Evolutionary conservation across 2,888 invertebrate genomes (phyloP).

Genomic region (Ophraella communa): DNA sequence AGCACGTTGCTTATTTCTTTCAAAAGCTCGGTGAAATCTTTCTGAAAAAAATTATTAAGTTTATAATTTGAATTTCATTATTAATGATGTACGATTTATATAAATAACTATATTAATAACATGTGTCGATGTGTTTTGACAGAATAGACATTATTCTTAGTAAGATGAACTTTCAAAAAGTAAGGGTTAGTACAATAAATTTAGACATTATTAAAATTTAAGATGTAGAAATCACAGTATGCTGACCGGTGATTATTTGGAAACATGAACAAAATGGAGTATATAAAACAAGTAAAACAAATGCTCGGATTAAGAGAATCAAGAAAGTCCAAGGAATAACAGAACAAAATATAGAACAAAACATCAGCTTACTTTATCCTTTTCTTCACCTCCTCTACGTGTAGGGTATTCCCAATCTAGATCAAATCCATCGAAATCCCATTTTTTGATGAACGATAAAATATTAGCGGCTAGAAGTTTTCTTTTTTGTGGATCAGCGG

Average conservation of each 20-base stretch:
- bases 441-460: constrained; percentile 50
- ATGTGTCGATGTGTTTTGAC: too few relatives aligned
- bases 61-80: too few relatives aligned
- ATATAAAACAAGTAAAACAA: too few relatives aligned
- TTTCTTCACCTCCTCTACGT: constrained; percentile 37
- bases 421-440: constrained; percentile 81
- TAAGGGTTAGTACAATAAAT: too few relatives aligned
- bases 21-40: constrained; percentile 46
- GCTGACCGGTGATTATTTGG: too few relatives aligned
- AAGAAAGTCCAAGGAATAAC: not conserved
- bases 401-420: constrained; percentile 89
- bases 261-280: too few relatives aligned
- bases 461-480: constrained; percentile 23
- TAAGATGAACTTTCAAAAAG: too few relatives aligned
- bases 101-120: too few relatives aligned
- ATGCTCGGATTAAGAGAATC: not conserved
- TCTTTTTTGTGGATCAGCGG: constrained; percentile 52
- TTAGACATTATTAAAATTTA: too few relatives aligned
- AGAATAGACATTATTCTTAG: too few relatives aligned
- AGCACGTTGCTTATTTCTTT: constrained; percentile 42
- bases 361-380: constrained; percentile 37
- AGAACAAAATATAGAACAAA: not conserved
- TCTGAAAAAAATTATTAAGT: constrained; percentile 31
- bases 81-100: too few relatives aligned
- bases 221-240: too few relatives aligned